These are phyloP conservation scores for Thyatira batis DNA, from an alignment of 2,888 invertebrate genomes.

Conservation along the genomic window DNA sequence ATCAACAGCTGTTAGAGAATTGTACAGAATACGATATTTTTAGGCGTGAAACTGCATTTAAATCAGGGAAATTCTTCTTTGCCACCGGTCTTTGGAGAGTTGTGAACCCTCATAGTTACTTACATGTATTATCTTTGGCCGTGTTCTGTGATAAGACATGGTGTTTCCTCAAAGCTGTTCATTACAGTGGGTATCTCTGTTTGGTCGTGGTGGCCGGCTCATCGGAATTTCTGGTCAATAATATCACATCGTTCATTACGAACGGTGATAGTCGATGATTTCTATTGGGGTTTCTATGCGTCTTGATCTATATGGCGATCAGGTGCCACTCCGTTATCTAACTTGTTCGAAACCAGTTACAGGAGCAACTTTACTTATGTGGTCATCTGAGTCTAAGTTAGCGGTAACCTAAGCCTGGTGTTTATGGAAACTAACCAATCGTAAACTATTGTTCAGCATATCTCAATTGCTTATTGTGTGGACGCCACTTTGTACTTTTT, in stretches of 20 bases:
- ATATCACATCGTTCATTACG: constrained; percentile 48
- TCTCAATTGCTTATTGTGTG: too few species aligned
- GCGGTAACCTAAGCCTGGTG: too few species aligned
- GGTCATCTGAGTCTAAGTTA: not conserved
- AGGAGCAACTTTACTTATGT: constrained; percentile 11
- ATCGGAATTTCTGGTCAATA: constrained; percentile 86
- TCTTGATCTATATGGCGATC: not conserved
- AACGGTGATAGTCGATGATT: constrained; percentile 41
- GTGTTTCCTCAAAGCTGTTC: constrained; percentile 87
- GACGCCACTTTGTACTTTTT: too few species aligned
- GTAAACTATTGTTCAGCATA: too few species aligned
- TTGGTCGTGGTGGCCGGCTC: constrained; percentile 85
- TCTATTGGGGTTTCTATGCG: not conserved
- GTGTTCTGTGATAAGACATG: constrained; percentile 92
- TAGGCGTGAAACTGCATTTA: constrained; percentile 82
- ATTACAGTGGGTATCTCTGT: constrained; percentile 87
- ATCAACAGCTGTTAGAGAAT: constrained; percentile 89
- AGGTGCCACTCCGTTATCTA: not conserved
- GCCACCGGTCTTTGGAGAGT: constrained; percentile 90
- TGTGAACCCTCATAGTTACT: constrained; percentile 89
- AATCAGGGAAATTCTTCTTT: constrained; percentile 88
- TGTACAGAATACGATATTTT: constrained; percentile 77
- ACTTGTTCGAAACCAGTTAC: constrained; percentile 14
- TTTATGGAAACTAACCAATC: too few species aligned
- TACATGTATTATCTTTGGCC: constrained; percentile 88